A percentile compares a stretch with the other conserved stretches of the same genome.
Evolutionary conservation across 2,113 vertebrate species (phyloP).

Genomic region (Pseudolaguvia tuberculata): DNA sequence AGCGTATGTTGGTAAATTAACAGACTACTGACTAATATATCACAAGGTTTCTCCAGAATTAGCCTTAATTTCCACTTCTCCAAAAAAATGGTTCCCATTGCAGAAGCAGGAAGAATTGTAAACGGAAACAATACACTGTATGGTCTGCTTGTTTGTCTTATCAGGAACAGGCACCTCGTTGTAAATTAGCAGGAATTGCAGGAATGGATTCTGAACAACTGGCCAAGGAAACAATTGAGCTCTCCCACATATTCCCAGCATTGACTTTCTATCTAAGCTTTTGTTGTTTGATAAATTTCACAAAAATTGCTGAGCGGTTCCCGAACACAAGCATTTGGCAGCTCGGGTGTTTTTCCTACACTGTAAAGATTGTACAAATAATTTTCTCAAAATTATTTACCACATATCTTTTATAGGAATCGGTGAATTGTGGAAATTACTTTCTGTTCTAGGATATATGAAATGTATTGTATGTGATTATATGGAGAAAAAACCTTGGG

Average conservation of each 20-base stretch:
- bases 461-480: no score
- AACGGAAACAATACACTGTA: not conserved
- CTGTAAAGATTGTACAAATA: no score
- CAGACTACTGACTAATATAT: not conserved
- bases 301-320: conserved; percentile 1
- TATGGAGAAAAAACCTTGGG: no score
- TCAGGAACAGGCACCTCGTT: not conserved
- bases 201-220: conserved; percentile 17
- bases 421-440: no score
- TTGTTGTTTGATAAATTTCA: conserved; percentile 14
- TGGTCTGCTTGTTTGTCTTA: not conserved
- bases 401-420: no score
- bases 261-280: not conserved
- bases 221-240: conserved; percentile 16
- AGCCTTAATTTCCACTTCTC: conserved; percentile 29
- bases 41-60: conserved; percentile 7
- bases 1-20: not conserved
- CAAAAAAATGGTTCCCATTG: not conserved
- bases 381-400: no score
- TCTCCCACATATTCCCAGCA: not conserved
- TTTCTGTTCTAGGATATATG: no score
- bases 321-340: not conserved
- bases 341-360: not conserved
- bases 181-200: not conserved
- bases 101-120: not conserved